Evolutionary conservation across 2,113 vertebrate genomes (phyloP).

Genomic region (Casuarius casuarius): DNA sequence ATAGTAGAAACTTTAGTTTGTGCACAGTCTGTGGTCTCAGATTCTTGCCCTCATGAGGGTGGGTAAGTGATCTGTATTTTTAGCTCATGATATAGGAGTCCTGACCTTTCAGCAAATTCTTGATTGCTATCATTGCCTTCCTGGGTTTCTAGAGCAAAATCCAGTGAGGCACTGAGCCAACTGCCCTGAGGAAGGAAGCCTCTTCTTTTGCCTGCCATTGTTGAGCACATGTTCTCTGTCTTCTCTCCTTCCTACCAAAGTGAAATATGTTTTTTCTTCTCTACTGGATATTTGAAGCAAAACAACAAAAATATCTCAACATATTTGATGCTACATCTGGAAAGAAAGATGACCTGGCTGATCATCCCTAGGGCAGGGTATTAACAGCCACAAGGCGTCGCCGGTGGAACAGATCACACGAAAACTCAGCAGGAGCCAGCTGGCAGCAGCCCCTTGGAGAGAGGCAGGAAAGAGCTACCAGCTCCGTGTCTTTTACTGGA

Average conservation of each 20-base stretch:
- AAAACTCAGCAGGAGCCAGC: neutral
- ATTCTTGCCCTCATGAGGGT: neutral
- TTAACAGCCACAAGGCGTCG: neutral
- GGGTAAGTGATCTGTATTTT: neutral
- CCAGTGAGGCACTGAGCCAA: neutral
- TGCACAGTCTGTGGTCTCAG: neutral
- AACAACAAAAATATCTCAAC: neutral
- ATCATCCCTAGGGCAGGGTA: neutral
- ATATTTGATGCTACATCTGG: neutral
- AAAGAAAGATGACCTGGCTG: neutral
- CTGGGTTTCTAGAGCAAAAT: neutral
- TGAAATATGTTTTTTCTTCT: neutral
- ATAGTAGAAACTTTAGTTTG: neutral
- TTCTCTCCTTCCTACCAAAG: neutral
- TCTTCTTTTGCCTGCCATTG: neutral
- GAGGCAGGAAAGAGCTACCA: neutral
- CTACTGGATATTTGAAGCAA: neutral
- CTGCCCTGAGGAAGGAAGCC: neutral
- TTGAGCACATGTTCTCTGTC: neutral
- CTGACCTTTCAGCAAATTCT: neutral
- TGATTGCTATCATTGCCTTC: neutral
- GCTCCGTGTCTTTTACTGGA: neutral
- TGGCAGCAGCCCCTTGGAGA: neutral
- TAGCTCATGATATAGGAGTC: neutral
- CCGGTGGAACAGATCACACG: accelerated